Evolutionary conservation across 2,797 vertebrate genomes (phyloP).

Genomic region (Chanos chanos): DNA sequence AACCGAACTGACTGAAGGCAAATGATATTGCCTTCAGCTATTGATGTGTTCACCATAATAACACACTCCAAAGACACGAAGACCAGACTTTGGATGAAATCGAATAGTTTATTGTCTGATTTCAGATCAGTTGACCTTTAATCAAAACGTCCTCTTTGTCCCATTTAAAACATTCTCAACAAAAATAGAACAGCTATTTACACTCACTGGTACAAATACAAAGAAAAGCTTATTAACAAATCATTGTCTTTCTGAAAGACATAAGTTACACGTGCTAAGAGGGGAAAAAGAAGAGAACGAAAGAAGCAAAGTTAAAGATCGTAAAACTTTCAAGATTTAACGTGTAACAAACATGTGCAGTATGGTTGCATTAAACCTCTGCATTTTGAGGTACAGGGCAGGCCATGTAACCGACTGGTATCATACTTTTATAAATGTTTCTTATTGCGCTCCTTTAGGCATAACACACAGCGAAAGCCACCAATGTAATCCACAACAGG

Average conservation of each 20-base stretch:
- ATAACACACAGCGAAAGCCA: too few relatives aligned
- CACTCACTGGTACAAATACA: conserved; percentile 94
- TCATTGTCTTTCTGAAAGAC: conserved; percentile 98
- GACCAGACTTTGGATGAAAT: too few relatives aligned
- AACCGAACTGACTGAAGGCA: too few relatives aligned
- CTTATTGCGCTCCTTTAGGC: too few relatives aligned
- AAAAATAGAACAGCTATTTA: conserved; percentile 99
- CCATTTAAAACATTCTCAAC: conserved; percentile 87
- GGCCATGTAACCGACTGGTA: too few relatives aligned
- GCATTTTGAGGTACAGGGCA: too few relatives aligned
- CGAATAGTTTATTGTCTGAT: conserved; percentile 84
- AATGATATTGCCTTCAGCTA: too few relatives aligned
- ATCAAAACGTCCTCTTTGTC: conserved; percentile 76
- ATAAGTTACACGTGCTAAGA: conserved; percentile 83
- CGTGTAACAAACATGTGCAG: background rate
- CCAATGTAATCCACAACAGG: too few relatives aligned
- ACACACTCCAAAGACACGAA: too few relatives aligned
- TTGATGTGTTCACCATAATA: too few relatives aligned
- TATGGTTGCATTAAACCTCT: too few relatives aligned
- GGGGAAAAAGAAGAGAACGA: background rate
- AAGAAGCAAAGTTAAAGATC: background rate
- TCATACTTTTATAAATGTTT: too few relatives aligned
- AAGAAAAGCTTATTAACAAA: conserved; percentile 90
- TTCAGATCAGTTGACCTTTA: conserved; percentile 83
- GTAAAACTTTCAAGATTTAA: background rate